Base-by-base conservation (phyloP, 2,888 invertebrate genomes). In the Stenodema calcarata region DNA sequence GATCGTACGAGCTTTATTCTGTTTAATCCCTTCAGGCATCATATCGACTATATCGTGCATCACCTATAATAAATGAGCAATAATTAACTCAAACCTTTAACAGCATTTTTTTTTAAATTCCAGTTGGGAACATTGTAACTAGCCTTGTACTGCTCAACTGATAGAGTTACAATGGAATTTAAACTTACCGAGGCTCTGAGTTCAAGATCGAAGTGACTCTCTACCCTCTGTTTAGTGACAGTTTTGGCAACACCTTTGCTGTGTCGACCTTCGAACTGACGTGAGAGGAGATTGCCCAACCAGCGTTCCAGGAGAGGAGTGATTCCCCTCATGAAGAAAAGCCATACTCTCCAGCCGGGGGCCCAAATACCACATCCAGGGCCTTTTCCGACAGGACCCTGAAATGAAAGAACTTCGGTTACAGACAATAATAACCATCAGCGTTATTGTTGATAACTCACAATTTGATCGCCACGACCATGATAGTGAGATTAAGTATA, bases 1-100 rank as follows among this genome's bases (percentile, higher is more conserved):
- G 90, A 99, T 99, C 2, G 99, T 99, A 89, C 99, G 94, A 0
- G 99, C 99, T 91, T 99, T 99, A 92, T 99, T 99, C 92, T 99
- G 99, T 91, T 99, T 99, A 91, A 99, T 99, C 89, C 99, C 99
- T 92, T 99, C 99, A 0, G 99, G 99, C 99, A 99, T 99, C 99
- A 99, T 99, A 90, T 99, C 99, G n/a, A 99, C 96, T 89, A 99
- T 99, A 91, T 99, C 99, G 90, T 94, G 94, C 94, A 94, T 94
- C 23, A 94, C 81, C 81, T 81, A 35, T 50, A 81, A 81, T 90
- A 90, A 90, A 78, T 18, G n/a, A 88, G 79, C 41, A 41, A 35
- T 41, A 27, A 1, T 76, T 62, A 62, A 27, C 28, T 35, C 28
- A 86, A 23, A 35, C 18, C 47, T 27, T n/a, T 28, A 62, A 30